Conservation (phyloP, 1,140 invertebrate genomes). For the Drosophila ogumai region DNA sequence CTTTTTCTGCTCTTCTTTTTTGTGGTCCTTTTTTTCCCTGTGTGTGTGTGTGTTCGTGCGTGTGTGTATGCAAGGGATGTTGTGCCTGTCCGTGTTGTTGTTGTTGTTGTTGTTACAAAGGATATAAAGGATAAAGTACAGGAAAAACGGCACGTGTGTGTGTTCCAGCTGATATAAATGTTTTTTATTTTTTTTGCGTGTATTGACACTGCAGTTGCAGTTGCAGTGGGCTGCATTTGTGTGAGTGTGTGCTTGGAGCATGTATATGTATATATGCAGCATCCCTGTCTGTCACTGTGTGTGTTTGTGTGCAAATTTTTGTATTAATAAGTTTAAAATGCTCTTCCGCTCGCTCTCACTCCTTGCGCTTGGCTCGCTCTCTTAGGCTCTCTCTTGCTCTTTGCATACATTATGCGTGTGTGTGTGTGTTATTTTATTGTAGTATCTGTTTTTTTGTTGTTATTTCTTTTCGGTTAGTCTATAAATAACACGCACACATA, state of each 20-base stretch:
- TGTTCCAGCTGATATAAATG: slow-evolving; percentile 21
- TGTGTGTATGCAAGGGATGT: slow-evolving; percentile 50
- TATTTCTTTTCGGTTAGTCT: slow-evolving; percentile 40
- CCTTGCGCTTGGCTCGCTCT: background rate
- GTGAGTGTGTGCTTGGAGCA: slow-evolving; percentile 13
- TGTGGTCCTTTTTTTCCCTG: slow-evolving; percentile 15
- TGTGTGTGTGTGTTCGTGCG: slow-evolving; percentile 12
- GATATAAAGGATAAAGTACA: slow-evolving; percentile 30
- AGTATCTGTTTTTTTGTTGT: slow-evolving; percentile 17
- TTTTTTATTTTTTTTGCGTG: slow-evolving; percentile 36
- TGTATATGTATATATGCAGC: slow-evolving; percentile 15
- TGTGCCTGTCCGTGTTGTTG: slow-evolving; percentile 16
- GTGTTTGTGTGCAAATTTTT: slow-evolving; percentile 25
- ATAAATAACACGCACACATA: slow-evolving; percentile 45
- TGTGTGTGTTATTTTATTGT: slow-evolving; percentile 37
- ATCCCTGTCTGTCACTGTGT: slow-evolving; percentile 13
- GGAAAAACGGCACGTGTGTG: slow-evolving; percentile 31
- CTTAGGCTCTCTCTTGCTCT: slow-evolving; percentile 3
- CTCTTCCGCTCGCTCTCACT: slow-evolving; percentile 9
- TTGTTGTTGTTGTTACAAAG: slow-evolving; percentile 30
- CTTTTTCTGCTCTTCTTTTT: slow-evolving; percentile 32
- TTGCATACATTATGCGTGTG: slow-evolving; percentile 22
- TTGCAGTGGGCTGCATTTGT: background rate
- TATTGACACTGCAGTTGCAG: slow-evolving; percentile 18
- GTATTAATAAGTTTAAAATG: slow-evolving; percentile 45